Percentiles rank a stretch among this genome's conserved stretches.
Conservation (phyloP, 2,113 vertebrate genomes). For the Myrmecophaga tridactyla region DNA sequence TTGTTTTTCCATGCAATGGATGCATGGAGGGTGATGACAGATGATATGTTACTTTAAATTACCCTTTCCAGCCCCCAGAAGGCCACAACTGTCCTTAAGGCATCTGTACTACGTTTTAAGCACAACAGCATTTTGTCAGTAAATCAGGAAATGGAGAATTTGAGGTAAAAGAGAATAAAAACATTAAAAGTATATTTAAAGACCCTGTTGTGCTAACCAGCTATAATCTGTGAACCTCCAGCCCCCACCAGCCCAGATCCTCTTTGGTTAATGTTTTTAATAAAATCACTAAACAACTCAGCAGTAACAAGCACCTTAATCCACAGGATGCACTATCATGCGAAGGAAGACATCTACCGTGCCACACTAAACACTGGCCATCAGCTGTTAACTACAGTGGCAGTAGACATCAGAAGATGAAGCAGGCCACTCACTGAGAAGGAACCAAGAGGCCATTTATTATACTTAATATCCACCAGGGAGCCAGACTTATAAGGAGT, state of each 20-base stretch:
- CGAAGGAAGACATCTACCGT: constrained; percentile 18
- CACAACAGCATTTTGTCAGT: background rate
- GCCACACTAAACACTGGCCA: background rate
- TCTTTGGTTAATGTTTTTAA: constrained; percentile 1
- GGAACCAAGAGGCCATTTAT: constrained; percentile 46
- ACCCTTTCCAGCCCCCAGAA: background rate
- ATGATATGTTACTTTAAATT: constrained; percentile 5
- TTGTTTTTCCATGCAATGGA: background rate
- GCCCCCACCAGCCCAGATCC: background rate
- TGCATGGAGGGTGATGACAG: background rate
- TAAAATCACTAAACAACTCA: background rate
- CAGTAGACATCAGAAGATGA: background rate
- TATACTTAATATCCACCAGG: background rate
- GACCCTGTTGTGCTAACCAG: background rate
- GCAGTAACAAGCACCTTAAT: constrained; percentile 13
- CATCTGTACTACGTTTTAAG: background rate
- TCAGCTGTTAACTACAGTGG: constrained; percentile 60
- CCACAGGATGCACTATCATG: constrained; percentile 44
- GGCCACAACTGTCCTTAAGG: background rate
- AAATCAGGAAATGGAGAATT: background rate
- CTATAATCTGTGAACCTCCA: background rate
- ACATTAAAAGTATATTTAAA: background rate
- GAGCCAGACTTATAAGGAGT: background rate
- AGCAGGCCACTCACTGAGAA: constrained; percentile 56
- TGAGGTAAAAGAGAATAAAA: constrained; percentile 27